phyloP scores from a whole-genome alignment of 2,888 invertebrate species.

The Drosophila helvetica region DNA sequence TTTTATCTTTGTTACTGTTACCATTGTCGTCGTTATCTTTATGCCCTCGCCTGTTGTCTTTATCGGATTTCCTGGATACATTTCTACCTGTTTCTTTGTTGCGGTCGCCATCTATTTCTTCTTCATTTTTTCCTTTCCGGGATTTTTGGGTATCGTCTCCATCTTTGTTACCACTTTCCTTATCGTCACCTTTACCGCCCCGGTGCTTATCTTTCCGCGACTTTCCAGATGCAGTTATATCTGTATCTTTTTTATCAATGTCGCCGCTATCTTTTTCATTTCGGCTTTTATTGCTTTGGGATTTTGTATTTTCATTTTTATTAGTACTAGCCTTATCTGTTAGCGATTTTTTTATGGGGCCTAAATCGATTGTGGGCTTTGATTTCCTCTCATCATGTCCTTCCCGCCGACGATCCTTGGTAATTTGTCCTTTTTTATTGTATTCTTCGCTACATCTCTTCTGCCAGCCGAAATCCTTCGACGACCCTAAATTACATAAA shows the following conservation, averaged over 20 bases:
- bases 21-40: conserved; percentile 5
- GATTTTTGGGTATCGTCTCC: conserved; percentile 3
- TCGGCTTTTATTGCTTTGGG: neutral
- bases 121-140: neutral
- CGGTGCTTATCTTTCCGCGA: neutral
- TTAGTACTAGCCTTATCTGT: conserved; percentile 6
- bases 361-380: neutral
- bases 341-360: conserved; percentile 3
- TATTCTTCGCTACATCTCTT: neutral
- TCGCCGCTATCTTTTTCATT: neutral
- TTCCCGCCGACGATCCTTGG: conserved; percentile 7
- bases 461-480: neutral
- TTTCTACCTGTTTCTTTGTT: neutral
- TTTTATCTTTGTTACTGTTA: conserved; percentile 3
- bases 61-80: conserved; percentile 6
- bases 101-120: too few relatives aligned
- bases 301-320: neutral
- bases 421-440: neutral
- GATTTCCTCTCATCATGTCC: neutral
- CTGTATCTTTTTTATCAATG: neutral
- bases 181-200: neutral
- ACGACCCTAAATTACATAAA: neutral
- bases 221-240: neutral
- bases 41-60: neutral
- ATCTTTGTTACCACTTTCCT: neutral